Evolutionary conservation across 2,113 vertebrate species (phyloP).

Genomic region (Paracanthobrama guichenoti): DNA sequence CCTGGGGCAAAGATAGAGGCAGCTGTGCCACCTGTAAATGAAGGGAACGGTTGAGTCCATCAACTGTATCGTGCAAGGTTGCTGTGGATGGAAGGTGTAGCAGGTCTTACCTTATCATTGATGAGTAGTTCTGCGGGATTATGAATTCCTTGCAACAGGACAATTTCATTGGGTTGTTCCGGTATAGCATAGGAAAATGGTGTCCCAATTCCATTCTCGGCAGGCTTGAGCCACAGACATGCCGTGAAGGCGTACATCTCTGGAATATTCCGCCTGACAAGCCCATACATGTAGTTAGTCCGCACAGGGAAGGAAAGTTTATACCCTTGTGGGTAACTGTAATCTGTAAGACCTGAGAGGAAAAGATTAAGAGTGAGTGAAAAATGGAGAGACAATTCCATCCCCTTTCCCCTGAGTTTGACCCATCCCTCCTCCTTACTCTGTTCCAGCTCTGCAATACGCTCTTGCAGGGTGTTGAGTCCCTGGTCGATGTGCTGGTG

Average conservation of each 20-base stretch:
- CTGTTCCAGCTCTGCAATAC: slow-evolving; percentile 86
- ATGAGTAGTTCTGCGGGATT: slow-evolving; percentile 95
- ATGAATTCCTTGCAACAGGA: slow-evolving; percentile 88
- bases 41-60: neutral
- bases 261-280: slow-evolving; percentile 86
- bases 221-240: slow-evolving; percentile 90
- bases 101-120: slow-evolving; percentile 86
- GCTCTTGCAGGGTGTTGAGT: slow-evolving; percentile 82
- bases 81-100: neutral
- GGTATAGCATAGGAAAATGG: slow-evolving; percentile 95
- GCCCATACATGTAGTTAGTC: slow-evolving; percentile 95
- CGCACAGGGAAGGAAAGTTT: slow-evolving; percentile 89
- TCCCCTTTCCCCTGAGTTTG: neutral
- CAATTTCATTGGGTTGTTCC: slow-evolving; percentile 91
- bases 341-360: slow-evolving; percentile 70
- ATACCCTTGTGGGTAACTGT: slow-evolving; percentile 84
- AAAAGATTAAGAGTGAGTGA: slow-evolving; percentile 12
- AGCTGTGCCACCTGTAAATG: slow-evolving; percentile 86
- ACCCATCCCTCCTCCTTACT: slow-evolving; percentile 74
- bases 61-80: neutral
- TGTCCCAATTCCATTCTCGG: slow-evolving; percentile 85
- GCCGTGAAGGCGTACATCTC: slow-evolving; percentile 94
- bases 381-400: neutral
- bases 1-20: slow-evolving; percentile 85
- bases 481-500: slow-evolving; percentile 88